These are phyloP conservation scores for Montipora efflorescens DNA, from an alignment of 64 coral and sea anemone genomes.

Conservation along the genomic window DNA sequence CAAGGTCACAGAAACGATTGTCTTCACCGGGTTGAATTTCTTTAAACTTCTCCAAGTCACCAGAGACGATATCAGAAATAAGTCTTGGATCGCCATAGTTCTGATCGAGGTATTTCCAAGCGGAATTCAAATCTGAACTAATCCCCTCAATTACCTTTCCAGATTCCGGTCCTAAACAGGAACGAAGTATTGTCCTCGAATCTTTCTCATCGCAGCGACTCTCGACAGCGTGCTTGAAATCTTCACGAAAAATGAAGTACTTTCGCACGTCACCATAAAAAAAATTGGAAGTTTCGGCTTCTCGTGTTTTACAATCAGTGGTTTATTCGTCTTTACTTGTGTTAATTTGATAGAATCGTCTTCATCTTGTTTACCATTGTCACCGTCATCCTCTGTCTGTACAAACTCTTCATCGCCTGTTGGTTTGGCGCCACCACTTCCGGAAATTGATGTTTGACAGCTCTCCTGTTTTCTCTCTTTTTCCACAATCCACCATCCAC, in stretches of 20 bases:
- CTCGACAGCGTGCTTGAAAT: no score
- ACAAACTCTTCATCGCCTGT: background rate
- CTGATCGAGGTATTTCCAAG: slow-evolving; percentile 33
- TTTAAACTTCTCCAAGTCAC: no score
- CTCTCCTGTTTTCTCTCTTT: background rate
- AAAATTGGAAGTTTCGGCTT: slow-evolving; percentile 45
- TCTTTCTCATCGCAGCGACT: no score
- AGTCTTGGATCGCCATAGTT: slow-evolving; percentile 66
- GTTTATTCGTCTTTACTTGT: background rate
- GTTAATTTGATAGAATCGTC: background rate
- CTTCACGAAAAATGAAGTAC: no score
- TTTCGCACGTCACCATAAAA: no score
- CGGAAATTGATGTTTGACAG: no score
- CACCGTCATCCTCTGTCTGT: background rate
- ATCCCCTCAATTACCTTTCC: no score
- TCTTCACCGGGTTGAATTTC: background rate
- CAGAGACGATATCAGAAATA: no score
- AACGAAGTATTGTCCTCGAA: no score
- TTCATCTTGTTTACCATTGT: background rate
- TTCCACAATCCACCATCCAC: slow-evolving; percentile 41
- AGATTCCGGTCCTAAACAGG: no score
- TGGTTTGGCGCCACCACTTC: background rate
- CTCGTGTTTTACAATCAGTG: slow-evolving; percentile 58
- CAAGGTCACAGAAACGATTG: background rate
- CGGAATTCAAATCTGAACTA: no score